Conservation (phyloP, 1,140 invertebrate genomes). For the Physella acuta region DNA sequence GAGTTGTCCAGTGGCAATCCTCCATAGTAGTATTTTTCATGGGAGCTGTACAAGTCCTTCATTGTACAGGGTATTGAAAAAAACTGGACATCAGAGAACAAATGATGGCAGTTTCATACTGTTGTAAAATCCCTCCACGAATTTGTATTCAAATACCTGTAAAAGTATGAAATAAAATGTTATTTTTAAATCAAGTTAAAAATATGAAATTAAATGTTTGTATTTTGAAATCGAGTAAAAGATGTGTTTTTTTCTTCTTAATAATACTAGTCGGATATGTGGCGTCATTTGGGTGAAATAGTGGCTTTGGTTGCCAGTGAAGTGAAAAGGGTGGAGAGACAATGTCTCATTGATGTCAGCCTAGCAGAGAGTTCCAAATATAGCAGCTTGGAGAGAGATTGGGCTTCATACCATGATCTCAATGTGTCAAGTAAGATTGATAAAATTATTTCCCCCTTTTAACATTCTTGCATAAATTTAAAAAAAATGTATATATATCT, state of each 20-base stretch:
- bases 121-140: conserved; percentile 5
- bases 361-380: conserved; percentile 8
- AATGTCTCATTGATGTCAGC: conserved; percentile 26
- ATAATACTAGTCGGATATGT: conserved; percentile 70
- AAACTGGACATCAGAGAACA: background rate
- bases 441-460: too few relatives aligned
- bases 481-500: too few relatives aligned
- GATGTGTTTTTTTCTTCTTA: too few relatives aligned
- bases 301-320: conserved; percentile 42
- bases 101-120: background rate
- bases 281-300: conserved; percentile 70
- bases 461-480: too few relatives aligned
- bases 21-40: too few relatives aligned
- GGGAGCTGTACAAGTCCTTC: conserved; percentile 6
- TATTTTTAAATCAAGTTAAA: too few relatives aligned
- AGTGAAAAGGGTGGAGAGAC: conserved; percentile 17
- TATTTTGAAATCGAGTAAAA: too few relatives aligned
- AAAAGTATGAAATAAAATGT: too few relatives aligned
- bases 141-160: too few relatives aligned
- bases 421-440: background rate
- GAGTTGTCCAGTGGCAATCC: conserved; percentile 3
- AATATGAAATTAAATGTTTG: too few relatives aligned
- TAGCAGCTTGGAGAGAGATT: conserved; percentile 28
- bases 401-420: conserved; percentile 25
- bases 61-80: too few relatives aligned